Evolutionary conservation across 2,113 vertebrate genomes (phyloP).

Genomic region (Mobula birostris): DNA sequence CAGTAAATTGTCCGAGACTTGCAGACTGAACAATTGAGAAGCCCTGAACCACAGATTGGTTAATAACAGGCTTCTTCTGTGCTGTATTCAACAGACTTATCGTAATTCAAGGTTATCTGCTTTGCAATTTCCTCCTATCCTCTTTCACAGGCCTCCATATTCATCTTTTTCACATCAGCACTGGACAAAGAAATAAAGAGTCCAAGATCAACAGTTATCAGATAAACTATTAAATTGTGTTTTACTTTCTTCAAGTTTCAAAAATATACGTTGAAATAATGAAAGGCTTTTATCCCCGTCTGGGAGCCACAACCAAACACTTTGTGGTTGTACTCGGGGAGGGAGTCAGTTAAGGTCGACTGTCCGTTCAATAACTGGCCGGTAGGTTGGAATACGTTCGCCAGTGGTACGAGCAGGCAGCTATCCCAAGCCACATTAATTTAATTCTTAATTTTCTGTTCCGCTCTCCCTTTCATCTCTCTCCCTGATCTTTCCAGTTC

Average conservation of each 20-base stretch:
- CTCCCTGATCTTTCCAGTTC: no score
- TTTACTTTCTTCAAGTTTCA: neutral
- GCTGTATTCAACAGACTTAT: constrained; percentile 16
- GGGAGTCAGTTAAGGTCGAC: neutral
- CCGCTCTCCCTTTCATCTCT: no score
- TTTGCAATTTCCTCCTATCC: constrained; percentile 30
- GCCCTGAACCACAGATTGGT: constrained; percentile 25
- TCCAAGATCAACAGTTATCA: constrained; percentile 12
- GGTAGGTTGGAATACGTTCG: neutral
- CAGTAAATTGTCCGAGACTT: constrained; percentile 34
- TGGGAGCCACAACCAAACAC: neutral
- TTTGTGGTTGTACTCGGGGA: neutral
- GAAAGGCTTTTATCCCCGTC: neutral
- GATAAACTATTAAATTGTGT: constrained; percentile 16
- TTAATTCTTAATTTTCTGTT: no score
- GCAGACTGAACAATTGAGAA: constrained; percentile 34
- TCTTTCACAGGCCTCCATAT: neutral
- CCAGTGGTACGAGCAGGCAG: neutral
- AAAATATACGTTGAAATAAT: neutral
- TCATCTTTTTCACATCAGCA: constrained; percentile 12
- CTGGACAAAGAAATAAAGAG: neutral
- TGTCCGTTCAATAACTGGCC: neutral
- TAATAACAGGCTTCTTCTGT: constrained; percentile 27
- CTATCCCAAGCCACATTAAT: no score
- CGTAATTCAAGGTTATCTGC: constrained; percentile 32